phyloP scores from a whole-genome alignment of 2,888 invertebrate genomes.

The Zhuqinia jingwanae region DNA sequence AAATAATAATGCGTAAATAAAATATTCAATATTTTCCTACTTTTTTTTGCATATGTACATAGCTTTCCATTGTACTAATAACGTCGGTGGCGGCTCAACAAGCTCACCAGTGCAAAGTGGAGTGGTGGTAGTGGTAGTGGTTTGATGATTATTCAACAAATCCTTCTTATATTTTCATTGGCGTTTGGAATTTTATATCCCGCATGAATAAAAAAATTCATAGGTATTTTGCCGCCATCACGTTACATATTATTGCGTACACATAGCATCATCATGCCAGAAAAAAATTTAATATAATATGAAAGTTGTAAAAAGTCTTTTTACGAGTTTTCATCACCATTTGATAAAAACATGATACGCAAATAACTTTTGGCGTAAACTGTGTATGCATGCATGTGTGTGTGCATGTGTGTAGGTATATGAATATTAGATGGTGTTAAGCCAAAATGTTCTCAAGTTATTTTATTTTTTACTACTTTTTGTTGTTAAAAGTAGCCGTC shows the following conservation, averaged over 20 bases:
- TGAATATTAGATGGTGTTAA: constrained; percentile 46
- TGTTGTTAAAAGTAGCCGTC: constrained; percentile 28
- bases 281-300: constrained; percentile 28
- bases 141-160: constrained; percentile 1
- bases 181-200: neutral
- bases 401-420: no score
- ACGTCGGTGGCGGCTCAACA: constrained; percentile 24
- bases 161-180: neutral
- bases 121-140: no score
- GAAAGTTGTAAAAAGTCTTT: constrained; percentile 41
- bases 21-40: constrained; percentile 11
- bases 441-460: constrained; percentile 26
- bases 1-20: constrained; percentile 35
- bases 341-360: constrained; percentile 44
- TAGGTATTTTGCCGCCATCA: no score
- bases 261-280: no score
- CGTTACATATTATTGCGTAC: no score
- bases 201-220: no score
- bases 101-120: no score
- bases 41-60: neutral
- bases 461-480: constrained; percentile 18
- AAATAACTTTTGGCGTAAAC: constrained; percentile 47
- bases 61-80: neutral
- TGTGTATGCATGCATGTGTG: constrained; percentile 12
- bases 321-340: constrained; percentile 54